Evolutionary conservation across 2,797 vertebrate genomes (phyloP), one percentile per base, ranked within the genome.

Genomic region (Muscicapa comitata): DNA sequence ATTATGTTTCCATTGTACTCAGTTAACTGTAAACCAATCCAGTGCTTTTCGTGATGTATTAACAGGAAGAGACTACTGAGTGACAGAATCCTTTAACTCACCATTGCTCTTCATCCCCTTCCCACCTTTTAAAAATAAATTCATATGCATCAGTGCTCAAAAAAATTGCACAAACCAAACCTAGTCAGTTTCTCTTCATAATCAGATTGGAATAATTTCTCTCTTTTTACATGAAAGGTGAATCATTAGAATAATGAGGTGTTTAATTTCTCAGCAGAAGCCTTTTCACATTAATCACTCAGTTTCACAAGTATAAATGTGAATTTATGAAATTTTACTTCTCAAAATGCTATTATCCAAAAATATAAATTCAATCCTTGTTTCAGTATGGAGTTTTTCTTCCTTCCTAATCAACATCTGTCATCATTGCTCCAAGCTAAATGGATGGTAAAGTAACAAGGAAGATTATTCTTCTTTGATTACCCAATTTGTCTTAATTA

Each of bases 401-500:
- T 82, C 75, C 87, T 97, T 80, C 61, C 51, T 91, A 95, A 94
- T 95, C 88, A 96, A 96, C 95, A 97, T 98, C 96, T 98, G 97
- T 97, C 96, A 91, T 97, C 90, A 78, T 97, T 91, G 93, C 96
- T 96, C 25, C 77, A 93, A 97, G 96, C 96, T 97, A 97, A 98
- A 97, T 96, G 89, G 88, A 95, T 98, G 94, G 88, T 96, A 91
- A 96, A 96, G 93, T 97, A 98, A 97, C 95, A 96, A 94, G 97
- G 90, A 97, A 96, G 94, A 98, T 97, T 97, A 96, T 97, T 97
- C 95, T 97, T 96, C 96, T 97, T 97, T 97, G 91, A 98, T 98
- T 98, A 98, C 90, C 94, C 88, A 90, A 96, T 97, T 98, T 97
- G 86, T 97, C 95, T 97, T 98, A 97, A 97, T 98, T 97, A 96